These are phyloP conservation scores for Setipinna tenuifilis DNA, from an alignment of 2,797 vertebrate genomes.

Conservation along the genomic window DNA sequence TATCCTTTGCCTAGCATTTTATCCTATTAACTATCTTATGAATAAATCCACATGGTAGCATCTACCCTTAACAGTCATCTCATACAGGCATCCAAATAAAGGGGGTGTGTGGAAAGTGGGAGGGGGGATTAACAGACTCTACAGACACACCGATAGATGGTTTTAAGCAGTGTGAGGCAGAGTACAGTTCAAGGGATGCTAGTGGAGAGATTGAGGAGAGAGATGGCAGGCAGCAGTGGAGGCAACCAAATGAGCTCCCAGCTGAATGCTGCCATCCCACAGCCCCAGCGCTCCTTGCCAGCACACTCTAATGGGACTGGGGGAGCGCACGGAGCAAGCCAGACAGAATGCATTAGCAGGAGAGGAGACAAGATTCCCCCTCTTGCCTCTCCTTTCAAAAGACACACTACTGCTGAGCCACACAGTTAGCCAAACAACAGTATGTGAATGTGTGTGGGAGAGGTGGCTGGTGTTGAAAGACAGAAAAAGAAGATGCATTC, in stretches of 20 bases:
- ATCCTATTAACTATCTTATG: not conserved
- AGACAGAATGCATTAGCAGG: not conserved
- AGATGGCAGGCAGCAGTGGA: not conserved
- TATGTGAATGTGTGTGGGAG: not conserved
- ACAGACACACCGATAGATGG: not conserved
- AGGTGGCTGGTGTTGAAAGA: not conserved
- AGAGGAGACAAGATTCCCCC: not conserved
- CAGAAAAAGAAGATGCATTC: too few species aligned
- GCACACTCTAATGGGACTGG: not conserved
- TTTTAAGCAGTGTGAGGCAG: not conserved
- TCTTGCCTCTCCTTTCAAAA: not conserved
- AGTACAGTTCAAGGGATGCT: not conserved
- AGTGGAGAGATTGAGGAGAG: not conserved
- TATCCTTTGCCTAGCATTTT: not conserved
- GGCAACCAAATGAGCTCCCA: conserved; percentile 13
- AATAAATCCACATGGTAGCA: not conserved
- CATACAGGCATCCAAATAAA: not conserved
- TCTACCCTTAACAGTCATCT: not conserved
- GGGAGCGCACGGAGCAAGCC: not conserved
- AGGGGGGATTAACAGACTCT: not conserved
- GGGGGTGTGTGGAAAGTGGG: not conserved
- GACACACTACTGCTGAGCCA: not conserved
- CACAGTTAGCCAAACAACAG: not conserved
- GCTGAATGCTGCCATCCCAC: not conserved
- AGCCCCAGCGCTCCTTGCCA: not conserved